Evolutionary conservation across 2,113 vertebrate genomes (phyloP).

Genomic region (Emydura subglobosa): DNA sequence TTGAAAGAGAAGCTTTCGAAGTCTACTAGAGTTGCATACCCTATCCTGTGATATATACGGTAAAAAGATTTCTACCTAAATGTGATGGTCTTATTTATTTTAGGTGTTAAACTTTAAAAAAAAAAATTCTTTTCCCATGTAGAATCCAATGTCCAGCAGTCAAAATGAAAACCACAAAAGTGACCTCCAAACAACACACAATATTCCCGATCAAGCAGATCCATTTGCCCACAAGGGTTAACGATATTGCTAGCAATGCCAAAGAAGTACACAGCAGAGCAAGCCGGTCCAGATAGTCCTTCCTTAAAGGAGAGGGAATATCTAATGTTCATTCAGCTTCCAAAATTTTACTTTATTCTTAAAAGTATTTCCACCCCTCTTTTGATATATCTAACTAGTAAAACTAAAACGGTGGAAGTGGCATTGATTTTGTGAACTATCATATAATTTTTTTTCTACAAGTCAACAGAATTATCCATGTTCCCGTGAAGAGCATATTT

Average conservation of each 20-base stretch:
- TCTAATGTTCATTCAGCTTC: neutral
- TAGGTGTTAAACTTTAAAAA: neutral
- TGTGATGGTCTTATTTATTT: neutral
- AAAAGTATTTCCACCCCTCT: neutral
- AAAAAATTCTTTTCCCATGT: neutral
- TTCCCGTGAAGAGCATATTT: slow-evolving; percentile 37
- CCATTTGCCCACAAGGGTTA: rapidly evolving
- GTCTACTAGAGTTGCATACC: neutral
- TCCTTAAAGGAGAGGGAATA: neutral
- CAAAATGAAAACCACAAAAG: neutral
- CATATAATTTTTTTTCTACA: slow-evolving; percentile 34
- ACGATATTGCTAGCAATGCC: neutral
- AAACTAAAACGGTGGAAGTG: slow-evolving; percentile 1
- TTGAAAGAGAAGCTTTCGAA: neutral
- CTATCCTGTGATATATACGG: neutral
- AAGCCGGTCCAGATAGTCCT: neutral
- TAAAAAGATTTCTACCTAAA: neutral
- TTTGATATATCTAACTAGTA: slow-evolving; percentile 26
- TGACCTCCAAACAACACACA: neutral
- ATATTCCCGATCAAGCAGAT: neutral
- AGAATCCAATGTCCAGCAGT: neutral
- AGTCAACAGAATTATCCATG: slow-evolving; percentile 42
- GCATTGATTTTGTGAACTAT: neutral
- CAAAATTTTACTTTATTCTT: neutral
- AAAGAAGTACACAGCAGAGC: neutral